A percentile compares a stretch with the other conserved stretches of the same genome.
Conservation (phyloP, 2,797 vertebrate species). For the Hydrophis major region DNA sequence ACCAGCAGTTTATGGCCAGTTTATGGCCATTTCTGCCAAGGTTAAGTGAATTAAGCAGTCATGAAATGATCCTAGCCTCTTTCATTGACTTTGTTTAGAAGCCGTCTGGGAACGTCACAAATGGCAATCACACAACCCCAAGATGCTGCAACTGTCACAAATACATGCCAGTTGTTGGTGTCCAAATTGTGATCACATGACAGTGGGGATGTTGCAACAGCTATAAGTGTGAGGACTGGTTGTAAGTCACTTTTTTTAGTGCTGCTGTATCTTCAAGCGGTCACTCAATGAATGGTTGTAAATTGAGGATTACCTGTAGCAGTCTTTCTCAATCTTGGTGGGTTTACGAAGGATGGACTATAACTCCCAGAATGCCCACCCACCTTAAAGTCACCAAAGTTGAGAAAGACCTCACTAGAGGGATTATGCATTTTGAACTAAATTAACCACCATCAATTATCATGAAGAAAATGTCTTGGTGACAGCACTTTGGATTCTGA, state of each 20-base stretch:
- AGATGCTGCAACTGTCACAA: background rate
- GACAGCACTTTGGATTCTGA: background rate
- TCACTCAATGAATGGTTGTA: background rate
- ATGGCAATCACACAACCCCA: background rate
- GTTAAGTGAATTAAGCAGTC: background rate
- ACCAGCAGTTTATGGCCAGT: background rate
- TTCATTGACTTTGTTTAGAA: background rate
- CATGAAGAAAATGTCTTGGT: background rate
- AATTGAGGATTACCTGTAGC: background rate
- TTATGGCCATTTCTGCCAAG: background rate
- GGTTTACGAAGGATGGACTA: background rate
- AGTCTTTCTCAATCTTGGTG: background rate
- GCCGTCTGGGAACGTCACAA: background rate
- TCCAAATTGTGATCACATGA: background rate
- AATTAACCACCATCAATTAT: background rate
- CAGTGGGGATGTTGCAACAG: background rate
- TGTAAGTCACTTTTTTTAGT: background rate
- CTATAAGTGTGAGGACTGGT: background rate
- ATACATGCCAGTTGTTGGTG: background rate
- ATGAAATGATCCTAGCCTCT: background rate
- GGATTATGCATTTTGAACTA: background rate
- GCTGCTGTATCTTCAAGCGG: background rate
- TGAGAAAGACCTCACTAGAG: background rate
- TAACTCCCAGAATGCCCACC: background rate
- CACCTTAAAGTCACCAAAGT: background rate